A percentile compares a stretch with the other conserved stretches of the same genome.
Evolutionary conservation across 2,888 invertebrate genomes (phyloP).

Genomic region (Bursaphelenchus okinawaensis): DNA sequence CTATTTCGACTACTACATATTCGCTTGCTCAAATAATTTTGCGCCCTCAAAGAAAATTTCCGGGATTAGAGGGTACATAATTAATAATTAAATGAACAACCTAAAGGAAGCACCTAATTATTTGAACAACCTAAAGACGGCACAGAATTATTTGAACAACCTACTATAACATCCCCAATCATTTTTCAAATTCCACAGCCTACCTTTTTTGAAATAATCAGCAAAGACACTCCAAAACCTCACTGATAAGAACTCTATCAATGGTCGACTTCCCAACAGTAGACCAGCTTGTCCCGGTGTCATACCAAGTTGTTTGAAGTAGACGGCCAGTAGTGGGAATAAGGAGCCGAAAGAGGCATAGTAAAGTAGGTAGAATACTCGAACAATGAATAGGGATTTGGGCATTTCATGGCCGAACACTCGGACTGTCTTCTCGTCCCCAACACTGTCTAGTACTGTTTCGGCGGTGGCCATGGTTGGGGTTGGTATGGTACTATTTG

Average conservation of each 20-base stretch:
- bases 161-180: not conserved
- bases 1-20: no score
- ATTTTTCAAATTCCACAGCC: no score
- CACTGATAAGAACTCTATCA: constrained; percentile 91
- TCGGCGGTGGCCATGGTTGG: constrained; percentile 11
- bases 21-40: no score
- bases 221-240: constrained; percentile 97
- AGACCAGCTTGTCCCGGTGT: constrained; percentile 63
- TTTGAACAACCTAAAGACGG: no score
- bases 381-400: constrained; percentile 84
- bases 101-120: no score
- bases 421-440: constrained; percentile 39
- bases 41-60: no score
- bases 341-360: constrained; percentile 96
- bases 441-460: constrained; percentile 36
- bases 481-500: no score
- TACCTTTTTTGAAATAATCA: constrained; percentile 66
- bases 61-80: no score
- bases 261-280: constrained; percentile 82
- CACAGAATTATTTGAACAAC: not conserved
- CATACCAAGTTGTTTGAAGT: constrained; percentile 99
- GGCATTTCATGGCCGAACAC: constrained; percentile 64
- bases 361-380: constrained; percentile 98
- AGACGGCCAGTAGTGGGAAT: constrained; percentile 95
- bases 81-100: not conserved